phyloP scores from a whole-genome alignment of 2,888 invertebrate genomes.

The Lepetodrilus schrolli region DNA sequence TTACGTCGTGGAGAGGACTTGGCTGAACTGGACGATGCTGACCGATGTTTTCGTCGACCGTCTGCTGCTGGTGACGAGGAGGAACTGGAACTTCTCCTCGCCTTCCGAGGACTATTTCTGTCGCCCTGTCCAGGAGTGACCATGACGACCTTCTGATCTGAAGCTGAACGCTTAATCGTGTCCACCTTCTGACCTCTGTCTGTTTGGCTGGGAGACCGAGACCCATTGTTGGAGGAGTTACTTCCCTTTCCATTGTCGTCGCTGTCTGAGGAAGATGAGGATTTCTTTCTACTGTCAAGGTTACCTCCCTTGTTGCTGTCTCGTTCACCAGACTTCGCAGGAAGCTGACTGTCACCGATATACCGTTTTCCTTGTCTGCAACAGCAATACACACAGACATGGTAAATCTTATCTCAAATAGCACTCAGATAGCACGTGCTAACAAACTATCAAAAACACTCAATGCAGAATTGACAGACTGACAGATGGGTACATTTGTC shows the following conservation, averaged over 20 bases:
- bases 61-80: constrained; percentile 30
- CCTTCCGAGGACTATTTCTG: background rate
- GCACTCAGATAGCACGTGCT: no score
- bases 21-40: constrained; percentile 41
- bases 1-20: constrained; percentile 29
- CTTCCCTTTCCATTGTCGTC: background rate
- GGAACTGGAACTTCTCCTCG: constrained; percentile 22
- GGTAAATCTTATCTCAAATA: no score
- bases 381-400: no score
- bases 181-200: background rate
- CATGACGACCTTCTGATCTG: background rate
- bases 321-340: no score
- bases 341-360: no score
- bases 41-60: constrained; percentile 22
- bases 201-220: background rate
- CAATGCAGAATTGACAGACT: no score
- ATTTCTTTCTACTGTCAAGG: constrained; percentile 31
- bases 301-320: constrained; percentile 10
- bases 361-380: no score
- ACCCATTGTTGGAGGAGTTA: background rate
- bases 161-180: background rate
- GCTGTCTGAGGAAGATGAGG: constrained; percentile 28
- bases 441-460: no score
- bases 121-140: background rate
- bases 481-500: no score